Percentiles rank a stretch among this genome's conserved stretches.
phyloP scores from a whole-genome alignment of 2,113 vertebrate genomes.

The Pedetes capensis region DNA sequence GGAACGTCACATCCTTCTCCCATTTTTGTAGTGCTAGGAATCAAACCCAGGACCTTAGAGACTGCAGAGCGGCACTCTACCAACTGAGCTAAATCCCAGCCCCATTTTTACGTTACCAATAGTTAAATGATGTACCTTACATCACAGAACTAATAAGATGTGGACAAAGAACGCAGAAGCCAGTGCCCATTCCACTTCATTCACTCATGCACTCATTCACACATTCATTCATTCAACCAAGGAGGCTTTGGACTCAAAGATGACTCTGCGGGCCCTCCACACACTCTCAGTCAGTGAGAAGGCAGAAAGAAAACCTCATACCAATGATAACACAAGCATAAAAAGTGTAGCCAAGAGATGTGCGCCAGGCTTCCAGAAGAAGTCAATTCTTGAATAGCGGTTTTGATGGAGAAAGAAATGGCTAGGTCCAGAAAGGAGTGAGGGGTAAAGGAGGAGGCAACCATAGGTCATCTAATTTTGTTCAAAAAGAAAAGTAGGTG shows the following conservation, averaged over 20 bases:
- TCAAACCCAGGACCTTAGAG: no score
- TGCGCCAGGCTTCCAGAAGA: not conserved
- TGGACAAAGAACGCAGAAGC: not conserved
- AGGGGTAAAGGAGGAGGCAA: not conserved
- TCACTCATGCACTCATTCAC: not conserved
- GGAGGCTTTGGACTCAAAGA: not conserved
- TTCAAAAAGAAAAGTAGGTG: conserved; percentile 26
- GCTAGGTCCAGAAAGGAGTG: not conserved
- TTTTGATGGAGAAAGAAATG: not conserved
- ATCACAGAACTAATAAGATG: not conserved
- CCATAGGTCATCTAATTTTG: conserved; percentile 15
- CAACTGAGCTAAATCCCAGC: no score
- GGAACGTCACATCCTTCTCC: no score
- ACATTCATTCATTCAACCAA: not conserved
- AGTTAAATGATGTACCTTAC: not conserved
- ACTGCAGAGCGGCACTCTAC: no score
- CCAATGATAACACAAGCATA: not conserved
- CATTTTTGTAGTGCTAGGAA: no score
- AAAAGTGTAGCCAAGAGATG: not conserved
- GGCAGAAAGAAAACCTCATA: not conserved
- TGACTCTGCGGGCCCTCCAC: not conserved
- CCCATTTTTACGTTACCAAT: not conserved
- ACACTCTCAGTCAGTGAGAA: not conserved
- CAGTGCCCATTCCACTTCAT: not conserved
- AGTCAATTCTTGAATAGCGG: not conserved